Evolutionary conservation across 1,140 invertebrate genomes (phyloP).

Genomic region (Cyrtorhinus lividipennis): DNA sequence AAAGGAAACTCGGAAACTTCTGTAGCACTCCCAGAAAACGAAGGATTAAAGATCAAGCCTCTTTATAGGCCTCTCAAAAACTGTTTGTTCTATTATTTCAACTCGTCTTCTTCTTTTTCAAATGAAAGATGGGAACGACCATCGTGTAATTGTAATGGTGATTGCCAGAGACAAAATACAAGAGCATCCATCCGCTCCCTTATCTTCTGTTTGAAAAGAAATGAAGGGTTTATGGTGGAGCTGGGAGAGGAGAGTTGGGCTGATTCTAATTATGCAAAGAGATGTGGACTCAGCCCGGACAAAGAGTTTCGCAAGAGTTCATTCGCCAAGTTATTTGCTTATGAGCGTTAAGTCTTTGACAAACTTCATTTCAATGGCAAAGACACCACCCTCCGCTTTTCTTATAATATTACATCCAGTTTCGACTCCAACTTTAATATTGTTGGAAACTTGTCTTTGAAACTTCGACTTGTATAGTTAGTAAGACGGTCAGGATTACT

Average conservation of each 20-base stretch:
- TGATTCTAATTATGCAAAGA: conserved; percentile 8
- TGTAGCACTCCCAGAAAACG: no score
- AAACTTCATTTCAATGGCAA: conserved; percentile 8
- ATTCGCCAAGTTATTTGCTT: conserved; percentile 6
- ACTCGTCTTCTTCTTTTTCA: not conserved
- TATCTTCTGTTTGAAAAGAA: not conserved
- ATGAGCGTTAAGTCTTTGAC: conserved; percentile 8
- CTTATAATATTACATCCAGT: not conserved
- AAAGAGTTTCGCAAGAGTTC: not conserved
- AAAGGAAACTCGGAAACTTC: no score
- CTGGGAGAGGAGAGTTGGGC: not conserved
- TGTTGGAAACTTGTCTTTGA: not conserved
- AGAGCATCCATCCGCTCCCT: not conserved
- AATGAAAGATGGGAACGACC: not conserved
- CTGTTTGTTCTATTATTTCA: not conserved
- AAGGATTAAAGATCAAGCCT: no score
- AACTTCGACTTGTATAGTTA: not conserved
- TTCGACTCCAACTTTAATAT: not conserved
- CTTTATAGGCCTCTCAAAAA: no score
- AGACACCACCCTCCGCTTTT: not conserved
- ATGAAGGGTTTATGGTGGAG: not conserved
- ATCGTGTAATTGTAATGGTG: not conserved
- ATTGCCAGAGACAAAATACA: not conserved
- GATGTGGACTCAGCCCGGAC: conserved; percentile 4
- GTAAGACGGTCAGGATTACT: not conserved